Evolutionary conservation across 2,888 invertebrate species (phyloP), one percentile per base, ranked within the genome.

Genomic region (Nymphalis polychloros): DNA sequence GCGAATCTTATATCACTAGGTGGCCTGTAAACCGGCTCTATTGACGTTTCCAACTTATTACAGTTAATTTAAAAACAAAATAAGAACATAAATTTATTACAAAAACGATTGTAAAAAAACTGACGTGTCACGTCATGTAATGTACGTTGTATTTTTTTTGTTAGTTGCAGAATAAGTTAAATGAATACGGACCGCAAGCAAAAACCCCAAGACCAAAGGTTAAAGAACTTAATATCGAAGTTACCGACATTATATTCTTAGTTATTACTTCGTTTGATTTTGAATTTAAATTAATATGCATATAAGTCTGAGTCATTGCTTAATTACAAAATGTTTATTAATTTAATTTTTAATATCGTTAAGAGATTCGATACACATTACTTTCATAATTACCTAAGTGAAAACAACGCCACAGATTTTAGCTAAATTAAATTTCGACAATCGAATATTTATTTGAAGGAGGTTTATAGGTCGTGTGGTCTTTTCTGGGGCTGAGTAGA

Each of bases 201-300:
- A 35, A 57, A 67, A 62, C 48, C 41, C 64, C 13, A 20, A 19
- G 65, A 48, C 47, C 66, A 20, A 55, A 66, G 66, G 66, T 66
- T 48, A 66, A 66, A 55, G 66, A 66, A 66, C 66, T 61, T 66
- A 53, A 20, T 4, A 55, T 61, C 47, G 53, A 23, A 46, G 41
- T 17, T 53, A 31, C 48, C 31, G 53, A n/a, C 55, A 20, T 23
- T 19, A 10, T 8, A 31, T 31, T 16, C 17, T 55, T 7, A n/a
- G 17, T 7, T 16, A 55, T 31, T 27, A 10, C 50, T 19, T 53
- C n/a, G 27, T 31, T 31, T 31, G 31, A 55, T 27, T 31, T 50
- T 50, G 19, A 53, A 16, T 23, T 27, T 53, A 53, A 55, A 55
- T 13, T 23, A 41, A 41, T 41, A 6, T n/a, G 31, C 31, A 27